Evolutionary conservation across 2,888 invertebrate species (phyloP), one percentile per base, ranked within the genome.

Genomic region (Drosophila sordidapex): DNA sequence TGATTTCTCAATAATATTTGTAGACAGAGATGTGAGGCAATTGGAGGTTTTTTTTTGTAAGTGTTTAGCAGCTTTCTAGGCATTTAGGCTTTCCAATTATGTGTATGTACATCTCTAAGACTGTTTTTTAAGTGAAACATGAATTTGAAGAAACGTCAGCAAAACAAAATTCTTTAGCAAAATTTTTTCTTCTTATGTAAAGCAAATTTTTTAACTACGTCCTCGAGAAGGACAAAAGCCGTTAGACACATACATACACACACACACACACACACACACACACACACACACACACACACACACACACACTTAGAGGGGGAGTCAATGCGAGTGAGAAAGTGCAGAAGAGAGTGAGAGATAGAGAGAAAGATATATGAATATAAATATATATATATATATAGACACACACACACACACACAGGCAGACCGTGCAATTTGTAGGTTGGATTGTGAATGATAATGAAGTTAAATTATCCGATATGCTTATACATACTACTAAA

Each of bases 1-100:
- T 86, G 90, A 91, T 90, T 91, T 91, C 91, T 90, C 89, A 89
- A 88, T 84, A 66, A 81, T 83, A 76, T 88, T 87, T 77, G 77
- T 87, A 86, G 76, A 82, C 77, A 73, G 56, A 74, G 67, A 68
- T 69, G 58, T 62, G 76, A 68, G 46, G 51, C 58, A 71, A 76
- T 76, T 69, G 67, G 40, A 77, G 76, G 68, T 71, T 61, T 73
- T 79, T 52, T 57, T 66, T 75, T 68, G 69, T 79, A 69, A 74
- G 69, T 70, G 73, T 78, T 73, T 80, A 75, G 70, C 76, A 75
- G 59, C 66, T 61, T 66, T 80, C 57, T 79, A 82, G 81, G 81
- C 79, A 68, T 81, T 67, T 77, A 79, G 81, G 65, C 65, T 74
- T 76, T 73, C 70, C 56, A 66, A 67, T 46, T 61, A 69, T 64